Base-by-base conservation (phyloP, 2,797 vertebrate species). In the Hipposideros larvatus region DNA sequence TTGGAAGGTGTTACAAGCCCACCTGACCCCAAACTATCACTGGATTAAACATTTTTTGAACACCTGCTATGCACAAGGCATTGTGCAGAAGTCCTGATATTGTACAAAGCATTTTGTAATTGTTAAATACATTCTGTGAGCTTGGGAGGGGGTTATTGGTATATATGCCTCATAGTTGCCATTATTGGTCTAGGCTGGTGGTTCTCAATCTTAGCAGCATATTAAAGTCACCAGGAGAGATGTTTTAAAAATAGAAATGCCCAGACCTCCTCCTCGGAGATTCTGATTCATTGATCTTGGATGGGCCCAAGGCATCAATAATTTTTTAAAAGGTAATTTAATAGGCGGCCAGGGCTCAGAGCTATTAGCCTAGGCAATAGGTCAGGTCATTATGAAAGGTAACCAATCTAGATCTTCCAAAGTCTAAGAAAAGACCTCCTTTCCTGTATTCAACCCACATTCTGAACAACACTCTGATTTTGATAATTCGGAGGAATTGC, bases 251-350 rank as follows among this genome's bases (percentile, higher is more conserved):
- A 31, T 43, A 94, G 15, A 59, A 66, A 51, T 61, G 26, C 22
- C 37, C 28, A 65, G 4, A 11, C 37, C 19, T 57, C 8, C 34
- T 43, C 14, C 48, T 84, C 46, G 71, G 18, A 88, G 7, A 86
- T 55, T 89, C 66, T 55, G 31, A 71, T 77, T 85, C 91, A 80
- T 21, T 89, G 10, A 87, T 77, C 34, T 94, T 59, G 26, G 31
- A 3, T 90, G 43, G 51, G 3, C 19, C 6, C 16, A 46, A 93
- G 18, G 21, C 37, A 91, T 85, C 24, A 86, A 11, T 55, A 90
- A 84, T 73, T 78, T 94, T 93, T 91, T 82, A 26, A 86, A 92
- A 96, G 71, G 14, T 73, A 51, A 86, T 90, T 87, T 89, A 87
- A 82, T 55, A 18, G 46, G 34, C 5, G 80, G 16, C 34, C 48